Evolutionary conservation across 2,888 invertebrate species (phyloP).

Genomic region (Gastrophysa polygoni): DNA sequence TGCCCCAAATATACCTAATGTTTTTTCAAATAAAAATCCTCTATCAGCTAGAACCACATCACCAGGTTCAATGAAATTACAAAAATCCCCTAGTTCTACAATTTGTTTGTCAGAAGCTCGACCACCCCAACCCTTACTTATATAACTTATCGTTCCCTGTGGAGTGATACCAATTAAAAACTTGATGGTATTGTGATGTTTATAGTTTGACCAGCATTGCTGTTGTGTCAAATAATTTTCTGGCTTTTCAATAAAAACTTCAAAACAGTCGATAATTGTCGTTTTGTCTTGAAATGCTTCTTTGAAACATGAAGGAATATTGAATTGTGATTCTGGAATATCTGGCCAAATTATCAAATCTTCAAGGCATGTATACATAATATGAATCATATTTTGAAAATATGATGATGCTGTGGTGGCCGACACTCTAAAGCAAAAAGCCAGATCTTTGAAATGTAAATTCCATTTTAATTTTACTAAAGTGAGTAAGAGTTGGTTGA

Average conservation of each 20-base stretch:
- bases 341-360: slow-evolving; percentile 17
- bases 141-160: slow-evolving; percentile 18
- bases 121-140: not conserved
- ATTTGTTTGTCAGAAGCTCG: too few relatives aligned
- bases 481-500: slow-evolving; percentile 23
- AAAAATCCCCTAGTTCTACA: not conserved
- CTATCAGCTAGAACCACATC: slow-evolving; percentile 17
- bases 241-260: slow-evolving; percentile 26
- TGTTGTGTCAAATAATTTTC: slow-evolving; percentile 11
- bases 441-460: slow-evolving; percentile 27
- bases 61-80: slow-evolving; percentile 14
- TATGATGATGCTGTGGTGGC: not conserved
- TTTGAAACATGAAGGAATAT: slow-evolving; percentile 24
- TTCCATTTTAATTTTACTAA: slow-evolving; percentile 20
- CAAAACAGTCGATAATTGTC: slow-evolving; percentile 28
- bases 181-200: slow-evolving; percentile 30
- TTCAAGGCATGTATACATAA: not conserved
- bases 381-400: not conserved
- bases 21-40: slow-evolving; percentile 9
- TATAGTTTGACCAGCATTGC: slow-evolving; percentile 29
- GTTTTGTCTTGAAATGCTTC: slow-evolving; percentile 21
- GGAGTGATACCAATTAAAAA: slow-evolving; percentile 28
- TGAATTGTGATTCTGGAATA: slow-evolving; percentile 7
- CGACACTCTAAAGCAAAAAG: slow-evolving; percentile 12
- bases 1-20: slow-evolving; percentile 3